phyloP scores from a whole-genome alignment of 2,888 invertebrate genomes.

The Exephanes ischioxanthus region DNA sequence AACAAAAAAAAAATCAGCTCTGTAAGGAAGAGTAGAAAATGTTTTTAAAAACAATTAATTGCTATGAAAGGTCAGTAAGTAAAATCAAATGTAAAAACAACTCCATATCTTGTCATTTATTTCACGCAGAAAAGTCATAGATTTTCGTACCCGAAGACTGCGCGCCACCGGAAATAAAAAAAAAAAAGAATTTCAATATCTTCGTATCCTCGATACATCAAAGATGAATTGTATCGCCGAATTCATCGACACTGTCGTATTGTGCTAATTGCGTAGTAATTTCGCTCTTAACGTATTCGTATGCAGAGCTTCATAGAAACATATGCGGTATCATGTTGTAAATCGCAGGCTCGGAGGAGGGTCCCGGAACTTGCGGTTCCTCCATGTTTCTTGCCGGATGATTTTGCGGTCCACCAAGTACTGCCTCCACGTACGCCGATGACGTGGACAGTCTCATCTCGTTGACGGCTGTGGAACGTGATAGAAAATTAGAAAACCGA shows the following conservation, averaged over 20 bases:
- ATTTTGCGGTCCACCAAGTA: slow-evolving; percentile 62
- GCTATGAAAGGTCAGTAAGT: slow-evolving; percentile 3
- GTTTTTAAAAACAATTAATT: neutral
- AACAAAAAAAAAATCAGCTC: neutral
- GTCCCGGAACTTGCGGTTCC: slow-evolving; percentile 58
- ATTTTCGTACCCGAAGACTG: slow-evolving; percentile 25
- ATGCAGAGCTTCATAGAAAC: slow-evolving; percentile 53
- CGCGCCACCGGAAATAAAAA: too few relatives aligned
- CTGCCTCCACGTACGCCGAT: slow-evolving; percentile 66
- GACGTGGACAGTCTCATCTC: slow-evolving; percentile 63
- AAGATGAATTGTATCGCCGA: neutral
- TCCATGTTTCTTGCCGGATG: slow-evolving; percentile 63
- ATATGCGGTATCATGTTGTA: slow-evolving; percentile 64
- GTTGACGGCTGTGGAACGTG: slow-evolving; percentile 44
- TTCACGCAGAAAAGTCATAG: slow-evolving; percentile 11
- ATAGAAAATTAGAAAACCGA: neutral
- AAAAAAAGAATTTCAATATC: slow-evolving; percentile 2
- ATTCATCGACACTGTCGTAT: slow-evolving; percentile 1
- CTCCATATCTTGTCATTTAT: slow-evolving; percentile 2
- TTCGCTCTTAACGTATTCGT: slow-evolving; percentile 1
- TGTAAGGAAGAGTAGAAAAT: neutral
- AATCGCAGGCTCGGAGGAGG: slow-evolving; percentile 58
- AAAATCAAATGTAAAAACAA: slow-evolving; percentile 24
- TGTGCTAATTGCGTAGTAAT: neutral
- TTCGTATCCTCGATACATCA: neutral